Base-by-base conservation (phyloP, 2,113 vertebrate genomes). In the Grammomys dolichurus region DNA sequence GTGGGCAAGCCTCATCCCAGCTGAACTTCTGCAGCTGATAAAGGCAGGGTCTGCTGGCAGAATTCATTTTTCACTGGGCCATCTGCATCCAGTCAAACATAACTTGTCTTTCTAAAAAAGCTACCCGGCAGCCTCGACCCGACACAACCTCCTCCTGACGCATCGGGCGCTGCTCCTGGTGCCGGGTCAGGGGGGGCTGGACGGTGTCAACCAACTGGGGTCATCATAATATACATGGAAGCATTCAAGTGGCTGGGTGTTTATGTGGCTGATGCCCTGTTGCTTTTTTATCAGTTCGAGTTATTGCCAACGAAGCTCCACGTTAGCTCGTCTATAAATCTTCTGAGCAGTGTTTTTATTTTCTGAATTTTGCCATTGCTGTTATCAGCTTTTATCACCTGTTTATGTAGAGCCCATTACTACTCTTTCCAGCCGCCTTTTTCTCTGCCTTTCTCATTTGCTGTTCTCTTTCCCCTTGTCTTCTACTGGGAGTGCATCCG, bases 31-130 rank as follows among this genome's bases (percentile, higher is more conserved):
- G 96, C 94, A 94, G 98, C 98, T 98, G 99, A 99, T 99, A 99
- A 99, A 98, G 98, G 98, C 98, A 98, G 98, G 96, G 97, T 98
- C 98, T 98, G 97, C 98, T 98, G 98, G 98, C 98, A 98, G 98
- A 96, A 95, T 98, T 98, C 99, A 98, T 99, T 99, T 98, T 99
- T 99, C 98, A 98, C 98, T 46, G 87, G 98, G 99, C 98, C 99
- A 99, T 99, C 98, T 99, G 99, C 97, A 97, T 99, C 98, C 98
- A 99, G 98, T 99, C 98, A 99, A 98, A 98, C 97, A 98, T 98
- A 98, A 98, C 98, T 97, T 97, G 98, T 98, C 98, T 98, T 98
- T 98, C 97, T 96, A 95, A 98, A 98, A 98, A 98, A 98, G 95
- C 97, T 96, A 97, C 98, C 98, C 96, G 90, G 98, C 98, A 98